Conservation (phyloP, 2,888 invertebrate genomes). For the Allophyes oxyacanthae region DNA sequence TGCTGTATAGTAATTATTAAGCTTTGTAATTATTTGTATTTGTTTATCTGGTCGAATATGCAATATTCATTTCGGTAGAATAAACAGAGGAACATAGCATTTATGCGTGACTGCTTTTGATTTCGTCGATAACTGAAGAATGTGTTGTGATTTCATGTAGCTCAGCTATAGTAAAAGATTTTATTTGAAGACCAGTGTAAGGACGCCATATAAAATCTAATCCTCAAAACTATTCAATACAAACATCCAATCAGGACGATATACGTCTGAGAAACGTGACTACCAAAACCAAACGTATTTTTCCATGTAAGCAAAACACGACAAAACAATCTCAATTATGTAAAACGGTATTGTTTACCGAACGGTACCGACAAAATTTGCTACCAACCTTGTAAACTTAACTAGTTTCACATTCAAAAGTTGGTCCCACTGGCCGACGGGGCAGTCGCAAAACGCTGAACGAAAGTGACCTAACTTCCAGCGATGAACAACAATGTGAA, state of each 20-base stretch:
- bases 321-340: constrained; percentile 68
- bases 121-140: too few species aligned
- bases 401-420: constrained; percentile 77
- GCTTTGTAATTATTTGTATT: too few species aligned
- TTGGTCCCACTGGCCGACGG: constrained; percentile 60
- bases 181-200: too few species aligned
- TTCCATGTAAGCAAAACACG: constrained; percentile 53
- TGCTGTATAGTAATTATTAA: neutral
- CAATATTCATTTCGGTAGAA: too few species aligned
- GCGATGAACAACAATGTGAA: constrained; percentile 74
- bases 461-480: constrained; percentile 78
- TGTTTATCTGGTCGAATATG: too few species aligned
- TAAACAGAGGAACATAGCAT: too few species aligned
- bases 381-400: constrained; percentile 77
- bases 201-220: too few species aligned
- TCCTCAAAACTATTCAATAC: constrained; percentile 16
- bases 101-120: too few species aligned
- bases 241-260: constrained; percentile 30
- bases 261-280: constrained; percentile 63
- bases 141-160: too few species aligned
- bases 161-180: too few species aligned
- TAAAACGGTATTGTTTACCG: constrained; percentile 71
- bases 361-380: constrained; percentile 58
- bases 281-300: constrained; percentile 50
- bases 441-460: constrained; percentile 68